Percentiles rank a stretch among this genome's conserved stretches.
Evolutionary conservation across 2,888 invertebrate species (phyloP).

Genomic region (Drosophila setosimentum): DNA sequence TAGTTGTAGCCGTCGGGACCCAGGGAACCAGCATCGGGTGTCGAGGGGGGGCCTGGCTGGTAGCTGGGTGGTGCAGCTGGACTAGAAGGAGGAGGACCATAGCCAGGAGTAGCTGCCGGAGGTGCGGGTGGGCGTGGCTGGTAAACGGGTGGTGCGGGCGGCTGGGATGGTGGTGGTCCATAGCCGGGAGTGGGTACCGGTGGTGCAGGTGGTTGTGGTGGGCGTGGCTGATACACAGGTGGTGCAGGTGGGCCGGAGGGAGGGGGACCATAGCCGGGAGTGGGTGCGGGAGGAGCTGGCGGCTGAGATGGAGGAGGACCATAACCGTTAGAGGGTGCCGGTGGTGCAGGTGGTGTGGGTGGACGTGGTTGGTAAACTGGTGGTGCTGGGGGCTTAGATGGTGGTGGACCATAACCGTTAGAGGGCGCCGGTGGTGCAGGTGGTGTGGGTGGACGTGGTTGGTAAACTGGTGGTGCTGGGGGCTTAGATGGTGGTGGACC

Average conservation of each 20-base stretch:
- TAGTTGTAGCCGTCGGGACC: constrained; percentile 85
- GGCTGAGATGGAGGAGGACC: constrained; percentile 41
- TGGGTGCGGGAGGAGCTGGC: constrained; percentile 32
- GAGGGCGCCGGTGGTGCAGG: constrained; percentile 36
- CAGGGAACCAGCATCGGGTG: constrained; percentile 77
- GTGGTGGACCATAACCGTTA: constrained; percentile 28
- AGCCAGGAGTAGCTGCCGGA: constrained; percentile 37
- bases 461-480: constrained; percentile 19
- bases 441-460: constrained; percentile 45
- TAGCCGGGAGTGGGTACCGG: constrained; percentile 39
- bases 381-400: constrained; percentile 30
- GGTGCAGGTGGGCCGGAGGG: constrained; percentile 26
- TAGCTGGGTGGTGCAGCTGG: constrained; percentile 33
- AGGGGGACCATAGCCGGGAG: constrained; percentile 39
- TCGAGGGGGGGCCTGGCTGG: constrained; percentile 41
- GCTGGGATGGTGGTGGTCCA: constrained; percentile 47
- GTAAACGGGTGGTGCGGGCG: constrained; percentile 47
- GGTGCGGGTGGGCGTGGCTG: constrained; percentile 55
- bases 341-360: constrained; percentile 25
- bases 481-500: not conserved
- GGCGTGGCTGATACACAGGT: constrained; percentile 44
- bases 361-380: constrained; percentile 46
- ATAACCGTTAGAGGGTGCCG: constrained; percentile 35
- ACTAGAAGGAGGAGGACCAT: constrained; percentile 29
- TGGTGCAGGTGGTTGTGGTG: constrained; percentile 26